Base-by-base conservation (phyloP, 2,113 vertebrate genomes). In the Pluvialis apricaria region DNA sequence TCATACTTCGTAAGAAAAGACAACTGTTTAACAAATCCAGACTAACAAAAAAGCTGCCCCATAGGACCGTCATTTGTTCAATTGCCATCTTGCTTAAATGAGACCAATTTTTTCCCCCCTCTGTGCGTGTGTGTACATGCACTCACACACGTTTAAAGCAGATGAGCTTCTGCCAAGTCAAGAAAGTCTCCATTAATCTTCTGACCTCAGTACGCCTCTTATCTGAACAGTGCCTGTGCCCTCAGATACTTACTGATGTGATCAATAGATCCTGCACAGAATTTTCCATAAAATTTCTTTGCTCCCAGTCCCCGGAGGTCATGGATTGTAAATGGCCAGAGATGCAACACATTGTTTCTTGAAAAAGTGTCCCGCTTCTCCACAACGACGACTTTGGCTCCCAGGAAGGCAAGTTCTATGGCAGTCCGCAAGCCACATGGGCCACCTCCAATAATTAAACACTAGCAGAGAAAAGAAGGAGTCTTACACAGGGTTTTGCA, bases 231-330 rank as follows among this genome's bases (percentile, higher is more conserved):
- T 10, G 7, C 22, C 54, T 42, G 10, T 1, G 17, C 36, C 49
- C 36, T 78, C 42, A n/a, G 40, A 55, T 78, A 99, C 99, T 99
- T 97, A 99, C 99, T 99, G 97, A 99, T 99, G 87, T 99, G 99
- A 97, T 99, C 99, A 36, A 99, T 99, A 84, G 99, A 99, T 60
- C 99, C 99, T 0, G 99, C 99, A 40, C 99, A 99, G 97, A 99
- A 99, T 96, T 99, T 99, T 21, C 99, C 99, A 3, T 99, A 99
- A 94, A 99, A 99, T 94, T 99, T 99, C 98, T 99, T 99, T 70
- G 99, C 99, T 75, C 99, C 99, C 26, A 99, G 98, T 57, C 98
- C 98, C 29, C 99, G 98, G 55, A 99, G 99, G 95, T 99, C 99
- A 0, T 99, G 99, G 91, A 99, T 99, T 88, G 99, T 99, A 90